A percentile compares a stretch with the other conserved stretches of the same genome.
phyloP scores from a whole-genome alignment of 2,113 vertebrate genomes.

The Salvelinus alpinus region DNA sequence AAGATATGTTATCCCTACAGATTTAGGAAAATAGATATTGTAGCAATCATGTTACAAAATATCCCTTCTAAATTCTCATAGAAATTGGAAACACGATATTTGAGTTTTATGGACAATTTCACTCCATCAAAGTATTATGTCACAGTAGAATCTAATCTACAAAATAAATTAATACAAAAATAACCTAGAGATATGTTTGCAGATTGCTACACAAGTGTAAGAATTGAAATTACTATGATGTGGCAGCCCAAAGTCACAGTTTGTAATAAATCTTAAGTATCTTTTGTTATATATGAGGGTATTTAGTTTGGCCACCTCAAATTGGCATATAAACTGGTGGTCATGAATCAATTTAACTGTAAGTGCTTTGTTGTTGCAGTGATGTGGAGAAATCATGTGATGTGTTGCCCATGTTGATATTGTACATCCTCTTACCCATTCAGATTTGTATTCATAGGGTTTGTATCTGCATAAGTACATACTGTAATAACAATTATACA shows the following conservation, averaged over 20 bases:
- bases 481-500: background rate
- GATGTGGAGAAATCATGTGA: conserved; percentile 10
- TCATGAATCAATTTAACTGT: conserved; percentile 24
- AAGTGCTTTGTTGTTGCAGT: conserved; percentile 17
- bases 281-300: conserved; percentile 36
- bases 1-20: background rate
- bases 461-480: background rate
- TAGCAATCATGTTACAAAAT: background rate
- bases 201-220: conserved; percentile 4
- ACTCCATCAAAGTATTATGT: background rate
- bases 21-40: background rate
- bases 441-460: background rate
- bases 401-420: background rate
- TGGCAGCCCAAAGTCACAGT: conserved; percentile 36
- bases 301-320: conserved; percentile 36
- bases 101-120: conserved; percentile 15
- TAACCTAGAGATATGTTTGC: conserved; percentile 7
- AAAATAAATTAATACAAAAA: conserved; percentile 9
- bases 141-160: background rate
- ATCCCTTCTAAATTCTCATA: background rate
- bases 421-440: background rate
- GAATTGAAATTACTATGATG: conserved; percentile 35
- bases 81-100: conserved; percentile 2
- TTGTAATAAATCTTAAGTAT: conserved; percentile 40
- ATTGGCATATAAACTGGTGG: conserved; percentile 45